Evolutionary conservation across 1,140 invertebrate genomes (phyloP), one percentile per base, ranked within the genome.

Genomic region (Caenorhabditis remanei): DNA sequence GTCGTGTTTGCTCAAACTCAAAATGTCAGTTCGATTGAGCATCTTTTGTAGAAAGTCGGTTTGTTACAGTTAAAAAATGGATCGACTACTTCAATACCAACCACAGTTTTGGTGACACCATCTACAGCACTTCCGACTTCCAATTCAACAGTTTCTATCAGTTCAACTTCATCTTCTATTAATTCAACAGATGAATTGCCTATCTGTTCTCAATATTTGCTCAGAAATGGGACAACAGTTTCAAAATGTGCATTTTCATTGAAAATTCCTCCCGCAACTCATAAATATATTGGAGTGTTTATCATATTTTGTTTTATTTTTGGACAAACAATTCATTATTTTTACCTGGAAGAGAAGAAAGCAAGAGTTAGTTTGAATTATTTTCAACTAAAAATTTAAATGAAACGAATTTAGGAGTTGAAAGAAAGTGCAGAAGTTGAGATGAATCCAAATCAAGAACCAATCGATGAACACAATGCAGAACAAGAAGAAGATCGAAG

Each of bases 271-370:
- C 40, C 40, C 9, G 9, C 13, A 8, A 71, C 65, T 71, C 65
- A 71, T 32, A 71, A 46, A n/a, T 71, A 71, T 71, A 71, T 71
- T 14, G 65, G 41, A 43, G 65, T 13, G 19, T 46, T 46, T 8
- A 46, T 71, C n/a, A 16, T 71, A 16, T 16, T 71, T 32, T 43
- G 13, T 46, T 71, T 71, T 46, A n/a, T 71, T 5, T 4, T 71
- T 46, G 65, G 65, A 19, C 65, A 71, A 21, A 71, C 65, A 6
- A 71, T 71, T 46, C 65, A 71, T 46, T 71, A 71, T 46, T 71
- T 71, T n/a, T 71, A 71, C 24, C 24, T 71, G 19, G 65, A 71
- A 46, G 65, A 71, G 19, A 71, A 71, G n/a, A 48, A 71, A n/a
- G 65, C 11, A 46, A 43, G 43, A 48, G 65, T 46, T 13, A 24